Evolutionary conservation across 1,140 invertebrate genomes (phyloP), one percentile per base, ranked within the genome.

Genomic region (Papilio glaucus): DNA sequence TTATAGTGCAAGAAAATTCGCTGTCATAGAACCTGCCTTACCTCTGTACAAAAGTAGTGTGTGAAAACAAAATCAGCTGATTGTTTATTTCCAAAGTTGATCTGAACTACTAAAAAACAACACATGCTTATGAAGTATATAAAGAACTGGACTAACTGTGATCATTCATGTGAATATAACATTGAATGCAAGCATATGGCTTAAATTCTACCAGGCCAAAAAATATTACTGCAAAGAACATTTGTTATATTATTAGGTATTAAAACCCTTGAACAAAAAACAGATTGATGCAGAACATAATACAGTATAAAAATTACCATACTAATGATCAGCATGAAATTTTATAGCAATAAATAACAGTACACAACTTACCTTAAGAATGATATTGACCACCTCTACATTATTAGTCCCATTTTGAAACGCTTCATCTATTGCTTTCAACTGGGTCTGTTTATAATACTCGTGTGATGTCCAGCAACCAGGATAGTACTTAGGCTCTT

Each of bases 401-500:
- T 92, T 82, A 9, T 91, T 89, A 12, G 83, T 77, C 29, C 74
- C 68, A 72, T 88, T 77, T 18, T 76, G 77, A 60, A 94, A 83
- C 41, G 92, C 82, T 73, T 94, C 90, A 65, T 91, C 77, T 68
- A 95, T 87, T 26, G 85, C 93, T 49, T 82, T 77, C 39, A 94
- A 73, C 74, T 93, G 93, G 24, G 91, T 84, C 3, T 75, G 77
- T 63, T 89, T 82, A 77, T 93, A 95, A 67, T 95, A 94, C 72
- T 94, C 88, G 71, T 94, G 92, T 12, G 91, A 81, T 53, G 90
- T 85, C 94, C 94, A 95, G 77, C 93, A 93, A 65, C 94, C 94
- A 72, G 94, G 94, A 71, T 92, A 94, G 77, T 95, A 95, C 72
- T 93, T 93, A 0, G 93, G 92, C 61, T 91, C 80, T 78, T 95